Evolutionary conservation across 2,888 invertebrate genomes (phyloP), one percentile per base, ranked within the genome.

Genomic region (Calliphora vomitoria): DNA sequence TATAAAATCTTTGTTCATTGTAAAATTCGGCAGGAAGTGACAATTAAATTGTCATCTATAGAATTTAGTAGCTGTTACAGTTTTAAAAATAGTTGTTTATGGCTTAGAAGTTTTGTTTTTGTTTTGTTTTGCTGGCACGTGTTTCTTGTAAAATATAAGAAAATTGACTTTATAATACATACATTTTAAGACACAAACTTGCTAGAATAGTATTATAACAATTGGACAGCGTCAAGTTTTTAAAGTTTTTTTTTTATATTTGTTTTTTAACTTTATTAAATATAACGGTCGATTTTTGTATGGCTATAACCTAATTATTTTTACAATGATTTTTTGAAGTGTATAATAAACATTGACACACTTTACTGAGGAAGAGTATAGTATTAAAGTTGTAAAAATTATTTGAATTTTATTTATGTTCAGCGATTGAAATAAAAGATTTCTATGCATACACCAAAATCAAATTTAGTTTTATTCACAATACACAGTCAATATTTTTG

Each of bases 21-120:
- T 80, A 44, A 75, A 71, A 69, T 85, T 85, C 91, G 92, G 91
- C 91, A 91, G 91, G 90, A 92, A 88, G 86, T 91, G 91, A 91
- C 91, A 91, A 91, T 91, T 91, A 92, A 91, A 92, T 91, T 92
- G 91, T 92, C 86, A 81, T 79, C 66, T 83, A 64, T 75, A 62
- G 89, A 91, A 89, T 90, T 86, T 90, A 89, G 87, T 88, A 88
- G 88, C 86, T 89, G 87, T 85, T 90, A 89, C 89, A 60, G 41
- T 74, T 64, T 20, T 38, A 44, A 31, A 53, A 50, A 55, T 72
- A 1, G 8, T 50, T 53, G 8, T 15, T 31, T 31, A 18, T 66
- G 47, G 35, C 13, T 44, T 69, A 3, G 35, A 18, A 5, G 38
- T 20, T 44, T 25, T 25, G 25, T 25, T 58, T 66, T 25, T 38